phyloP scores from a whole-genome alignment of 2,888 invertebrate species.

The Rhagophthalmus giganteus region DNA sequence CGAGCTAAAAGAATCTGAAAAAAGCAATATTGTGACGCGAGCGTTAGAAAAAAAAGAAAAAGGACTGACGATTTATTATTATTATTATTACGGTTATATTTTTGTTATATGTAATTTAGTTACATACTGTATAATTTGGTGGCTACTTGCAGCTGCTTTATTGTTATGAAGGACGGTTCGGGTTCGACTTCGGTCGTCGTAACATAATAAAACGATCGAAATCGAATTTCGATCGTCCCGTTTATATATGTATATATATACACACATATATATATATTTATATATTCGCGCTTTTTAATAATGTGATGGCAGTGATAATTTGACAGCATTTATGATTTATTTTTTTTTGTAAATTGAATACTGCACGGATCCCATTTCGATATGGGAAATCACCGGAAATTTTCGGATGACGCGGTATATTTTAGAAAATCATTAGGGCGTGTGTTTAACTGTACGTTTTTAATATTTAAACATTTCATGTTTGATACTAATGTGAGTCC shows the following conservation, averaged over 20 bases:
- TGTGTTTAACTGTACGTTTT: slow-evolving; percentile 32
- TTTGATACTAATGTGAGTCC: slow-evolving; percentile 37
- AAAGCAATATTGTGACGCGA: slow-evolving; percentile 13
- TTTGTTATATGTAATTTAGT: slow-evolving; percentile 10
- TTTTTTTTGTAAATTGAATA: too few species aligned
- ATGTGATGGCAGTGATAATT: slow-evolving; percentile 39
- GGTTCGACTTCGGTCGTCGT: too few species aligned
- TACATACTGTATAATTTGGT: slow-evolving; percentile 4
- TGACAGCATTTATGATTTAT: slow-evolving; percentile 28
- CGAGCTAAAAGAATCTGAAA: not conserved
- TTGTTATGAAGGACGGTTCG: too few species aligned
- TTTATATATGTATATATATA: not conserved
- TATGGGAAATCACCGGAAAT: slow-evolving; percentile 16
- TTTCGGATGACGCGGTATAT: slow-evolving; percentile 44
- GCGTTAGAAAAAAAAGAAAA: too few species aligned
- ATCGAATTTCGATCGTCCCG: too few species aligned
- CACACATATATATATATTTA: not conserved
- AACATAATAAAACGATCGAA: too few species aligned
- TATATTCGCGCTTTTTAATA: slow-evolving; percentile 1
- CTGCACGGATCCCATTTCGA: too few species aligned
- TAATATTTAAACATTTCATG: slow-evolving; percentile 22
- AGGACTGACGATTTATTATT: slow-evolving; percentile 10
- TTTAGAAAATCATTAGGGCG: slow-evolving; percentile 28
- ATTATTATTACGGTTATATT: too few species aligned
- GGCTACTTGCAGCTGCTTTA: not conserved